Percentiles rank a stretch among this genome's conserved stretches.
Evolutionary conservation across 2,113 vertebrate species (phyloP).

Genomic region (Mirounga angustirostris): DNA sequence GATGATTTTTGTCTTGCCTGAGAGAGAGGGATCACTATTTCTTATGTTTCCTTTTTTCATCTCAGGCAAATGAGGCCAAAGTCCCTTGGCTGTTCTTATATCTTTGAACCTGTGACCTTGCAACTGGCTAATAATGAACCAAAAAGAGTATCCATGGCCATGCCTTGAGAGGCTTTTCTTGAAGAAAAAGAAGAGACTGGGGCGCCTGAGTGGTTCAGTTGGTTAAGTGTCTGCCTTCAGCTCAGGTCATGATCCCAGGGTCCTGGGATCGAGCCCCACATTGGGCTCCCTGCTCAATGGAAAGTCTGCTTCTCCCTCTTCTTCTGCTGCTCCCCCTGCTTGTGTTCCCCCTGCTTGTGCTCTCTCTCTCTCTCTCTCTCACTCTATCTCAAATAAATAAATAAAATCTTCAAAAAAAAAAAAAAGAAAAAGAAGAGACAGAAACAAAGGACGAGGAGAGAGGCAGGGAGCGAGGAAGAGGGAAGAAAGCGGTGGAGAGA

Average conservation of each 20-base stretch:
- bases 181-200: background rate
- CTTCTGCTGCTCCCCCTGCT: too few species aligned
- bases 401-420: too few species aligned
- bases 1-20: background rate
- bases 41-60: background rate
- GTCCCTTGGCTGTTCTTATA: background rate
- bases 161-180: background rate
- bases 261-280: too few species aligned
- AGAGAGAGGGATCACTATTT: background rate
- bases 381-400: too few species aligned
- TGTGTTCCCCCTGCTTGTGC: too few species aligned
- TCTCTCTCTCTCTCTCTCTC: too few species aligned
- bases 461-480: background rate
- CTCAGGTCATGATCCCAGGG: too few species aligned
- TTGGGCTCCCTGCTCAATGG: too few species aligned
- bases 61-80: background rate
- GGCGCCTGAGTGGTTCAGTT: too few species aligned
- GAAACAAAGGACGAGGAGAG: background rate
- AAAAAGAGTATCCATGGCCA: too few species aligned
- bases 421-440: background rate
- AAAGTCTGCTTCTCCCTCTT: too few species aligned
- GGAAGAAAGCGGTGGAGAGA: background rate
- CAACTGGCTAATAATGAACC: background rate
- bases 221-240: too few species aligned
- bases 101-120: background rate